phyloP scores from a whole-genome alignment of 2,797 vertebrate genomes.

The Acestrorhynchus altus region DNA sequence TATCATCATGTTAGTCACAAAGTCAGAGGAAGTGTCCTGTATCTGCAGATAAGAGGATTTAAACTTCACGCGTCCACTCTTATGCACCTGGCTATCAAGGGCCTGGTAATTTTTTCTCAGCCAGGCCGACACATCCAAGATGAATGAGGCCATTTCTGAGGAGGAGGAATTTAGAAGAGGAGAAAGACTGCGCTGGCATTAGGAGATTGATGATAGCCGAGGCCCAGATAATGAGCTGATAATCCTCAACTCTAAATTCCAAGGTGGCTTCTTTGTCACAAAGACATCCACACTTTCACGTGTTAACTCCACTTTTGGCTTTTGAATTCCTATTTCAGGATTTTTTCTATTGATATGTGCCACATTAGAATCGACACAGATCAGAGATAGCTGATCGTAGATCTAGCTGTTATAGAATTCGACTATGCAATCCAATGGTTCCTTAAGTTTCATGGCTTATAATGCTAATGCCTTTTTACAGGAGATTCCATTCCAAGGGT shows the following conservation, averaged over 20 bases:
- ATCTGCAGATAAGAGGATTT: background rate
- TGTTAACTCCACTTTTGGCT: background rate
- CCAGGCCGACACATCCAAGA: slow-evolving; percentile 30
- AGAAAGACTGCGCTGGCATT: slow-evolving; percentile 39
- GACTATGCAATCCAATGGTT: too few relatives aligned
- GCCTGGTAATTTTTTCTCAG: slow-evolving; percentile 17
- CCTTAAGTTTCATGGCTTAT: too few relatives aligned
- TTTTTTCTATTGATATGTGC: background rate
- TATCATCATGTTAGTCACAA: slow-evolving; percentile 3
- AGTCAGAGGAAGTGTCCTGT: background rate
- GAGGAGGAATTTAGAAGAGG: slow-evolving; percentile 36
- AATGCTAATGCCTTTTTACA: too few relatives aligned
- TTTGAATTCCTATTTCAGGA: background rate
- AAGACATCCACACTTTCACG: slow-evolving; percentile 31
- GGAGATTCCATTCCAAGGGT: too few relatives aligned
- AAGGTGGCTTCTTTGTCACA: slow-evolving; percentile 42
- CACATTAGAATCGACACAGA: slow-evolving; percentile 16
- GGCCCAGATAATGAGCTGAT: slow-evolving; percentile 46
- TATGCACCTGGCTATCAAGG: slow-evolving; percentile 19
- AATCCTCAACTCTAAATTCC: slow-evolving; percentile 43
- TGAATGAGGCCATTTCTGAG: slow-evolving; percentile 47
- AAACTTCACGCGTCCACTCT: background rate
- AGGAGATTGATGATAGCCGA: slow-evolving; percentile 47
- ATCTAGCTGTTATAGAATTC: slow-evolving; percentile 3
- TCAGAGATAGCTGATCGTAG: background rate